Conservation (phyloP, 2,113 vertebrate species). For the Galemys pyrenaicus region DNA sequence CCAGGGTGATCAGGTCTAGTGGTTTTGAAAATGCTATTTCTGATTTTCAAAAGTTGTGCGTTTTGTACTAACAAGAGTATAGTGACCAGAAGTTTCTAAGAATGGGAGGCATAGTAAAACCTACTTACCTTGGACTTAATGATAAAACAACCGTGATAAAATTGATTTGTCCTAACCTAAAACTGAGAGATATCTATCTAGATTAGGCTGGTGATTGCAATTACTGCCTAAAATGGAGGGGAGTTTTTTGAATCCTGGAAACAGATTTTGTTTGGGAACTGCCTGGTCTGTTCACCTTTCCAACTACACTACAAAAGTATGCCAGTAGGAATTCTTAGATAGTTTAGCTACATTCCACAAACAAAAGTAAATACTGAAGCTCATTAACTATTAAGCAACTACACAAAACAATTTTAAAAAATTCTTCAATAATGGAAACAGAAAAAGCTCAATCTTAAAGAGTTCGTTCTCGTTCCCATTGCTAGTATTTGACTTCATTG, state of each 20-base stretch:
- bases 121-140: neutral
- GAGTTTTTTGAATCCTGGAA: neutral
- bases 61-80: neutral
- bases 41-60: neutral
- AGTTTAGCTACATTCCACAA: no score
- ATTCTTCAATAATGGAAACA: conserved; percentile 35
- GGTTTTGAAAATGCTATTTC: no score
- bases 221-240: neutral
- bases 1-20: neutral
- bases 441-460: neutral
- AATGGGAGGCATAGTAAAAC: neutral
- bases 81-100: neutral
- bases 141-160: neutral
- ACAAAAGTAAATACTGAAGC: no score
- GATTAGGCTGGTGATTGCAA: neutral
- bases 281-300: neutral
- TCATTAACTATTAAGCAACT: no score
- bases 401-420: neutral
- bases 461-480: no score
- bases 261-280: neutral
- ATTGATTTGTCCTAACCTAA: conserved; percentile 1
- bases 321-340: neutral
- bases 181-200: neutral
- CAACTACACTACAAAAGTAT: neutral
- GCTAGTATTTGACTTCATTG: neutral